phyloP scores from a whole-genome alignment of 2,888 invertebrate genomes.

The Therioaphis trifolii region DNA sequence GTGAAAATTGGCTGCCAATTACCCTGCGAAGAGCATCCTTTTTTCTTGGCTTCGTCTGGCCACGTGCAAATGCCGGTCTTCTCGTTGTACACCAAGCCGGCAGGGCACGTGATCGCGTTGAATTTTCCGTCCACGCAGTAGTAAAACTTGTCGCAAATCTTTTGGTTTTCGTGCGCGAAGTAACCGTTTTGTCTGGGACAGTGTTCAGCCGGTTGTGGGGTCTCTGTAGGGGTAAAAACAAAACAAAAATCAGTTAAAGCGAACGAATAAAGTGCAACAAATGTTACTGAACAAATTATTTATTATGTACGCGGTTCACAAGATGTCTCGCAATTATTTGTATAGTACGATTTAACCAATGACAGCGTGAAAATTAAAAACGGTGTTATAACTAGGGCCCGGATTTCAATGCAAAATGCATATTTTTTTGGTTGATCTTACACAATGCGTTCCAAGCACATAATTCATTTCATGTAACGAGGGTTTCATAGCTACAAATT shows the following conservation, averaged over 20 bases:
- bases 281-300: too few species aligned
- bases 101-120: slow-evolving; percentile 90
- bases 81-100: slow-evolving; percentile 87
- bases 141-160: slow-evolving; percentile 86
- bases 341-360: too few species aligned
- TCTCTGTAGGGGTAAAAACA: slow-evolving; percentile 71
- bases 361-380: too few species aligned
- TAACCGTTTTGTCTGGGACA: slow-evolving; percentile 88
- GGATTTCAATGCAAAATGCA: too few species aligned
- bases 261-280: too few species aligned
- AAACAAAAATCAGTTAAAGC: not conserved
- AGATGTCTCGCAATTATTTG: too few species aligned
- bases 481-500: too few species aligned
- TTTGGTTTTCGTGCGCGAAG: slow-evolving; percentile 83
- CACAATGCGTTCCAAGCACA: too few species aligned
- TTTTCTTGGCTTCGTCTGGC: slow-evolving; percentile 91
- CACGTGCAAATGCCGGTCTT: slow-evolving; percentile 91
- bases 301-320: too few species aligned
- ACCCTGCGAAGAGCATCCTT: slow-evolving; percentile 85
- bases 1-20: slow-evolving; percentile 65
- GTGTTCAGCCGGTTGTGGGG: slow-evolving; percentile 78
- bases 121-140: slow-evolving; percentile 89
- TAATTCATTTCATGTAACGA: too few species aligned
- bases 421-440: too few species aligned
- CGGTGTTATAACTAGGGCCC: too few species aligned